Evolutionary conservation across 2,888 invertebrate species (phyloP), one percentile per base, ranked within the genome.

Genomic region (Cetonia aurata): DNA sequence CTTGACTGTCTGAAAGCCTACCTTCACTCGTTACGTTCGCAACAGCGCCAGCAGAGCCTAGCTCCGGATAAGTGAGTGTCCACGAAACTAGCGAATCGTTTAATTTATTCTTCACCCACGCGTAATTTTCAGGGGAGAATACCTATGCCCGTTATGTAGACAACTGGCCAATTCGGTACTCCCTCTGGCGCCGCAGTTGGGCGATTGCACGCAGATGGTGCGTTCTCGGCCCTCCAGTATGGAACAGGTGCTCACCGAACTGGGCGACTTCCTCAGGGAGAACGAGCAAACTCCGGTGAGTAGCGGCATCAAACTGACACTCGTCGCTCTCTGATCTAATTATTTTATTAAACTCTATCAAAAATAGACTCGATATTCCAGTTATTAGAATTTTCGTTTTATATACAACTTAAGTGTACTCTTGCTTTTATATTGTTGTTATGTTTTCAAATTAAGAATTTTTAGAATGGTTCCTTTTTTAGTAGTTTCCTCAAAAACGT

Each of bases 1-100:
- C 88, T 98, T 79, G 94, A 95, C 82, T 99, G 99, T 84, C 91
- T 97, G 80, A 92, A 93, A 82, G 92, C 96, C 0, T 99, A 99
- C 86, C 88, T 97, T 78, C 90, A 92, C 79, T 94, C 97, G 41
- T 88, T 98, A 73, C 89, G 92, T 77, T 91, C 91, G 73, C 92
- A 93, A 75, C 93, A 93, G 82, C 88, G 94, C 37, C 90, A 90
- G 75, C 92, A 92, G 83, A 91, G 89, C 83, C 85, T 95, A 59
- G 89, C 90, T 71, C 88, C 89, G 25, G 92, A 93, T 78, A 89
- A 87, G 87, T 90, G 86, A 83, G 42, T 57, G 19, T 8, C 1
- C 1, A 9, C 12, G 17, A 25, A 53, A 25, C 0, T 10, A 42
- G 31, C 41, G 37, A 52, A 44, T 59, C 55, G 10, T 17, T 57